Evolutionary conservation across 2,797 vertebrate genomes (phyloP).

Genomic region (Anas georgica): DNA sequence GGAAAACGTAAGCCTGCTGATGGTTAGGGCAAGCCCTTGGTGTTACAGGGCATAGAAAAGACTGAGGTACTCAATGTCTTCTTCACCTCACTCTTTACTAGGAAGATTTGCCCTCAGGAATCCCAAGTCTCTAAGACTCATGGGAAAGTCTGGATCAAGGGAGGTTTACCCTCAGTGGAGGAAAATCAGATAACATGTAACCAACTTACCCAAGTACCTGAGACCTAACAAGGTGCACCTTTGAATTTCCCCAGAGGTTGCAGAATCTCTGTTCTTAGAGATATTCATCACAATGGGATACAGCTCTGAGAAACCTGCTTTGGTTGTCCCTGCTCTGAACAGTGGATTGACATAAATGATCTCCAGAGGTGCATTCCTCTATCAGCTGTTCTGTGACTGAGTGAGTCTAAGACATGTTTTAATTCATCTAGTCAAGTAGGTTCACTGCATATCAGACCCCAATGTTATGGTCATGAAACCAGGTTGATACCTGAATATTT

Average conservation of each 20-base stretch:
- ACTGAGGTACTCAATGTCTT: not conserved
- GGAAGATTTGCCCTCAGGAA: not conserved
- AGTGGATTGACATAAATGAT: not conserved
- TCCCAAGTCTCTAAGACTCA: not conserved
- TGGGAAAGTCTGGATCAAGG: not conserved
- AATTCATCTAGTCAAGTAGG: not conserved
- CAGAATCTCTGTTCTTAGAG: not conserved
- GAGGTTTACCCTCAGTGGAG: not conserved
- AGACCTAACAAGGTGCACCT: not conserved
- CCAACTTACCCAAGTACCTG: not conserved
- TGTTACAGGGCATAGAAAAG: no score
- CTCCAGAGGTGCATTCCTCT: not conserved
- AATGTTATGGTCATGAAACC: accelerated
- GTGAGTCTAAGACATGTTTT: not conserved
- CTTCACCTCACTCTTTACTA: not conserved
- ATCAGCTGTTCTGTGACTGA: not conserved
- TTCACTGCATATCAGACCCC: not conserved
- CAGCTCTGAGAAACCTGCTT: not conserved
- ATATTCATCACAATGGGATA: not conserved
- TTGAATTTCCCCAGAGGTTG: accelerated
- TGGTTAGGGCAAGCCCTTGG: no score
- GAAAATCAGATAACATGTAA: not conserved
- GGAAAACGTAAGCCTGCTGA: no score
- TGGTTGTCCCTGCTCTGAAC: not conserved
- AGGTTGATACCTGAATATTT: not conserved